Conservation (phyloP, 1,140 invertebrate species). For the Drosophila ananassae region DNA sequence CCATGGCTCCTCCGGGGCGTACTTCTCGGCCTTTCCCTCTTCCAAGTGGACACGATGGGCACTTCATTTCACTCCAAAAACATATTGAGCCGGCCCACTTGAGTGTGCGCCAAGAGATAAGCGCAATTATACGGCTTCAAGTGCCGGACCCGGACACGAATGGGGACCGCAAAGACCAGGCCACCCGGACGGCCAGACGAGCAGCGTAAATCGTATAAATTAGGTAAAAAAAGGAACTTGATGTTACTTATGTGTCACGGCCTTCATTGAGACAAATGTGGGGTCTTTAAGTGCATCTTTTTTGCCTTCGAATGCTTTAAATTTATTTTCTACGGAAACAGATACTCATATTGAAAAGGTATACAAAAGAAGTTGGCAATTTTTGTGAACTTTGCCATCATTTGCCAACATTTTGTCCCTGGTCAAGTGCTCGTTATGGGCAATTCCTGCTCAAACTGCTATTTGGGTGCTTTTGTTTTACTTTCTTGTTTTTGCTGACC, state of each 20-base stretch:
- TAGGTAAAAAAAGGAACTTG: constrained; percentile 57
- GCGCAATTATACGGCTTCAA: constrained; percentile 79
- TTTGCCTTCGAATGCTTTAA: constrained; percentile 50
- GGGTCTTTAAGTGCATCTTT: constrained; percentile 66
- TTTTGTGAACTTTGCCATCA: constrained; percentile 56
- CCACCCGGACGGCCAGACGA: constrained; percentile 3
- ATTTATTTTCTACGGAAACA: constrained; percentile 46
- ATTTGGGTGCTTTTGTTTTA: constrained; percentile 46
- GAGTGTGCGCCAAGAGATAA: constrained; percentile 80
- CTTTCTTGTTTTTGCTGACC: constrained; percentile 57
- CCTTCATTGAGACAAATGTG: constrained; percentile 76
- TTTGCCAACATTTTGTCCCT: constrained; percentile 64
- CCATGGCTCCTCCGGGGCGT: constrained; percentile 27
- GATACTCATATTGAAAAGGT: constrained; percentile 53
- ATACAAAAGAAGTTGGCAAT: constrained; percentile 47
- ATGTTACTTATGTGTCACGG: constrained; percentile 69
- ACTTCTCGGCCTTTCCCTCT: constrained; percentile 16
- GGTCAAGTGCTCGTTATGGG: constrained; percentile 77
- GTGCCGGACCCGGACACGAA: constrained; percentile 39
- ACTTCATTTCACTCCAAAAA: constrained; percentile 76
- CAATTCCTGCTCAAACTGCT: constrained; percentile 64
- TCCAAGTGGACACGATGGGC: constrained; percentile 60
- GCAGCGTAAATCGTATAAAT: constrained; percentile 59
- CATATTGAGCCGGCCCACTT: constrained; percentile 77
- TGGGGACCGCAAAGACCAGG: constrained; percentile 27